phyloP scores from a whole-genome alignment of 2,797 vertebrate genomes.

The Huso huso region DNA sequence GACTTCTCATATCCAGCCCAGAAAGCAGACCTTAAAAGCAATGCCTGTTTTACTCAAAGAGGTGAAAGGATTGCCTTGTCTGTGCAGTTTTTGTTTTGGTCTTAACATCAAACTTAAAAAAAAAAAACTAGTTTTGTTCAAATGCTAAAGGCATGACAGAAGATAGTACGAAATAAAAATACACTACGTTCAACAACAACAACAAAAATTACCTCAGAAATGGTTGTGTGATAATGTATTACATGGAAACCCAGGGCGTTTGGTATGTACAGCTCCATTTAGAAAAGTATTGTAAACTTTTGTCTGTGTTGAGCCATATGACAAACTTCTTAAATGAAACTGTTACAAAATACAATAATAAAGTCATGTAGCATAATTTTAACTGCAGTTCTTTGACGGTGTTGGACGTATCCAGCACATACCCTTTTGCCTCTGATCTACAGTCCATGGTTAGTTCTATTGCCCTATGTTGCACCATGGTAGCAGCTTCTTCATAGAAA shows the following conservation, averaged over 20 bases:
- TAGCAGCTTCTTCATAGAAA: constrained; percentile 43
- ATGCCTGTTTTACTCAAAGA: constrained; percentile 22
- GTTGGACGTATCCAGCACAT: constrained; percentile 22
- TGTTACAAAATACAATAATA: constrained; percentile 17
- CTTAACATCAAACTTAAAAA: constrained; percentile 52
- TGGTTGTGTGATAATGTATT: constrained; percentile 72
- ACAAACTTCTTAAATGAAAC: constrained; percentile 13
- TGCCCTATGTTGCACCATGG: constrained; percentile 55
- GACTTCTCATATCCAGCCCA: too few relatives aligned
- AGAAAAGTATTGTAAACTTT: constrained; percentile 8
- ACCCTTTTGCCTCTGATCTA: background rate
- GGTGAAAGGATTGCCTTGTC: constrained; percentile 54
- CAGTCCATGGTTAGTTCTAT: constrained; percentile 51
- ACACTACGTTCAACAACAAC: constrained; percentile 34
- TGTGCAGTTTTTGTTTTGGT: constrained; percentile 46
- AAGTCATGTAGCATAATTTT: constrained; percentile 28
- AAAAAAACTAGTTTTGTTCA: constrained; percentile 7
- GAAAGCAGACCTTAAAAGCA: too few relatives aligned
- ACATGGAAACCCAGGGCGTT: constrained; percentile 86
- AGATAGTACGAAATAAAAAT: constrained; percentile 34
- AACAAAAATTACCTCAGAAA: constrained; percentile 78
- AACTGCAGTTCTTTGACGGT: constrained; percentile 22
- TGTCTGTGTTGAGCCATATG: constrained; percentile 8
- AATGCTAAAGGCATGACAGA: constrained; percentile 23
- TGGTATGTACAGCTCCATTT: constrained; percentile 78